Evolutionary conservation across 1,140 invertebrate species (phyloP), one percentile per base, ranked within the genome.

Genomic region (Drosophila tristis): DNA sequence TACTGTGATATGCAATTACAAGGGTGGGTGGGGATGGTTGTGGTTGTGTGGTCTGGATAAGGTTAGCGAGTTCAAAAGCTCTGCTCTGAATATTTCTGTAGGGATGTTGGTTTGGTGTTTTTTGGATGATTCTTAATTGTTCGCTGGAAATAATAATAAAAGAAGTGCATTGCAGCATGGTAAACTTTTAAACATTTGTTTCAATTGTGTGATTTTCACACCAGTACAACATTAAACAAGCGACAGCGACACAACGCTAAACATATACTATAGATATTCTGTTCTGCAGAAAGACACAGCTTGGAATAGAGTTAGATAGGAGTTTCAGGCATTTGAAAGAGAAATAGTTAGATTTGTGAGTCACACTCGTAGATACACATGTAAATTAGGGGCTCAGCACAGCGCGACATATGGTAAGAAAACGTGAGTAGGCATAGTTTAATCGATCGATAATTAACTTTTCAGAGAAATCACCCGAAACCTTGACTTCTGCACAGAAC

Each of bases 1-100:
- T 81, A 58, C 67, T 70, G 56, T 67, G 51, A 80, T 77, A 87
- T 72, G 61, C 59, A 80, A 86, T 74, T 85, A 64, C 62, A 56
- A 58, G 43, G 58, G 29, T 61, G 62, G 23, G 61, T 71, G 64
- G 29, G 65, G 53, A 49, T 66, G 51, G 74, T 78, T 49, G 65
- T 80, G 78, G 47, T 84, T 78, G 74, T 86, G 84, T 89, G 80
- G 16, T 68, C 74, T 49, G 51, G 49, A 23, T 16, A 35, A 54
- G 20, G 50, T 67, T 68, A 50, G 31, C 64, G 64, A 47, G 47
- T 43, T 42, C 61, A 47, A 57, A 56, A 39, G 54, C 50, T 61
- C 31, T 48, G 54, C 43, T 61, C 31, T 50, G 55, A 74, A 48
- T 73, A 42, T 50, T 57, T 59, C 54, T 39, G 74, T 31, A 31